Evolutionary conservation across 2,113 vertebrate species (phyloP), one percentile per base, ranked within the genome.

Genomic region (Collichthys lucidus): DNA sequence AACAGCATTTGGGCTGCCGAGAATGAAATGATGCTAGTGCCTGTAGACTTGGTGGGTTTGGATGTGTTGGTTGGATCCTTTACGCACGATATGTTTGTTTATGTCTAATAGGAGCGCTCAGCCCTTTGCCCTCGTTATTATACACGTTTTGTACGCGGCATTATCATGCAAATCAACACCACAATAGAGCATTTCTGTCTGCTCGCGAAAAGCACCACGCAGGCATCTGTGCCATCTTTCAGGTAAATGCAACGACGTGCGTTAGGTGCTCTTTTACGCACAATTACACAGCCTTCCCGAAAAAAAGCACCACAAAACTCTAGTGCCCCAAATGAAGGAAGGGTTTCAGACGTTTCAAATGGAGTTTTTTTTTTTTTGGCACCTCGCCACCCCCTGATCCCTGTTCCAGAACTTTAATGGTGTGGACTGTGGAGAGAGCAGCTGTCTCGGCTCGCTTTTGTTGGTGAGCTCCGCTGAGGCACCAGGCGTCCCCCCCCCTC

Each of bases 381-480:
- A 90, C 87, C 85, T 93, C 88, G 90, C 92, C 94, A 83, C 12
- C 24, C 75, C 74, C 80, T 86, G 2, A 70, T 71, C 56, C 11
- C 40, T 52, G 86, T 63, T 83, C 80, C 82, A 64, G 62, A 81
- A 53, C 65, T 26, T 87, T 85, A 93, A 19, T 92, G 90, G 78
- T 85, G 86, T 74, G 82, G 79, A 77, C 88, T 16, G 59, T 79
- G 81, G 80, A 87, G 81, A 3, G 76, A 92, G 94, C 88, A 89
- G 89, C 88, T 91, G 92, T 90, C 89, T 81, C 69, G 50, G 64
- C 77, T 77, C 74, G 89, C 91, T 92, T 91, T 87, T 94, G 91
- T 94, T 80, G 57, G 17, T 26, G 75, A 69, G 64, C 84, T 69
- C 61, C 72, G 62, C 89, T 29, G 80, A 89, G 87, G 83, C 82